Conservation (phyloP, 2,888 invertebrate species). For the Melieria omissa region DNA sequence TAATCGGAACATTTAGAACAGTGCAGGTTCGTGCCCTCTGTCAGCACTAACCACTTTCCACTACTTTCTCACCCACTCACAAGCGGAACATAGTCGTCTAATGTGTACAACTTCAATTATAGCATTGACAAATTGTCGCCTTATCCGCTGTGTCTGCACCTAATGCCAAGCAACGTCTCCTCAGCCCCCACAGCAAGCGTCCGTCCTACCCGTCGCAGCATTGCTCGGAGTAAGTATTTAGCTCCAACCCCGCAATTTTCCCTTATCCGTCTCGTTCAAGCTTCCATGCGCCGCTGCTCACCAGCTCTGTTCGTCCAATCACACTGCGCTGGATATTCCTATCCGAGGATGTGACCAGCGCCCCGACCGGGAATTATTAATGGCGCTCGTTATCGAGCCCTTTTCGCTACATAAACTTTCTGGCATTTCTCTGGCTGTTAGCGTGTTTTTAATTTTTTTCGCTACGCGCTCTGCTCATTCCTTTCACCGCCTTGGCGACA, state of each 20-base stretch:
- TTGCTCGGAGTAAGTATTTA: no score
- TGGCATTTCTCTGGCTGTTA: constrained; percentile 15
- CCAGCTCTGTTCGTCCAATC: no score
- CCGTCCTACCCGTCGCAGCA: no score
- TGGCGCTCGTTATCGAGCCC: constrained; percentile 65
- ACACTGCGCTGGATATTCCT: no score
- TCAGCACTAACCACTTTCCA: not conserved
- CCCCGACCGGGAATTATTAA: constrained; percentile 60
- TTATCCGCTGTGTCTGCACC: constrained; percentile 36
- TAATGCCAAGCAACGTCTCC: constrained; percentile 39
- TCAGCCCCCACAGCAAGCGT: not conserved
- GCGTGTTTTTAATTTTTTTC: constrained; percentile 22
- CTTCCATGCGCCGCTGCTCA: not conserved
- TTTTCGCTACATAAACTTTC: constrained; percentile 66
- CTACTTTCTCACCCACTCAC: not conserved
- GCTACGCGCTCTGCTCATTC: not conserved
- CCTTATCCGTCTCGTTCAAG: no score
- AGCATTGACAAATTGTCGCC: constrained; percentile 61
- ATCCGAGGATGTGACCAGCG: not conserved
- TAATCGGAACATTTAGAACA: constrained; percentile 16
- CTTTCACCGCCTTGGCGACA: not conserved
- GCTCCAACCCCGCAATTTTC: no score
- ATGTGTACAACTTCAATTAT: constrained; percentile 52
- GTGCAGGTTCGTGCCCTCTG: constrained; percentile 17
- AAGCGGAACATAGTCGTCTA: constrained; percentile 14